A percentile compares a stretch with the other conserved stretches of the same genome.
These are phyloP conservation scores for Eospalax fontanierii DNA, from an alignment of 2,797 vertebrate species.

Conservation along the genomic window DNA sequence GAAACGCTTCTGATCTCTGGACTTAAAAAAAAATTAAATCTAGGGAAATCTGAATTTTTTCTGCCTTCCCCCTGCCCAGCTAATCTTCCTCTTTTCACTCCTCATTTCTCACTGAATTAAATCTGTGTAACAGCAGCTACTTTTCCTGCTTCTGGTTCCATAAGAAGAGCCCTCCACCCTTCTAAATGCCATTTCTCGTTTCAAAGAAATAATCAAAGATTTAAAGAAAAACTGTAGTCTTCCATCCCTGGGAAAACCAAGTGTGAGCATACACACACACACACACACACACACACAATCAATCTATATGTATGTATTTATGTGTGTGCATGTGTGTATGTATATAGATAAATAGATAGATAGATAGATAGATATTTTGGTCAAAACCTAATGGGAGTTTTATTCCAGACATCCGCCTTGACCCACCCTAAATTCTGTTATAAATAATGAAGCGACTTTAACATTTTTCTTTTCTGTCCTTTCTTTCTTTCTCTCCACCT, in stretches of 20 bases:
- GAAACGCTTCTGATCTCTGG: no score
- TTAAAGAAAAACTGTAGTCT: slow-evolving; percentile 27
- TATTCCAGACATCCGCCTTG: neutral
- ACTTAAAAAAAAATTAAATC: neutral
- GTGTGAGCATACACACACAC: accelerated
- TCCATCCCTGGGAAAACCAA: neutral
- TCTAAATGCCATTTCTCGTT: slow-evolving; percentile 38
- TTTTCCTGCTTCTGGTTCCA: slow-evolving; percentile 70
- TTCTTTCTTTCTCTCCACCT: neutral
- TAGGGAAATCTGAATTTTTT: neutral
- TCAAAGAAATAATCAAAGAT: neutral
- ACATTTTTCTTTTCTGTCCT: neutral
- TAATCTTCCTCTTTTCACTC: neutral
- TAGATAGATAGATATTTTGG: neutral
- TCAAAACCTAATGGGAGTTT: neutral
- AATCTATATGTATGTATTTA: no score
- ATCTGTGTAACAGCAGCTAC: neutral
- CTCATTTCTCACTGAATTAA: slow-evolving; percentile 14
- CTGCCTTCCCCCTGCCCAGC: no score
- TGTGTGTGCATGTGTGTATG: neutral
- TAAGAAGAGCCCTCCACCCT: slow-evolving; percentile 26
- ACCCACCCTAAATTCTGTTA: neutral
- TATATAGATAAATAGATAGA: no score
- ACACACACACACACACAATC: no score
- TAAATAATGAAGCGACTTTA: neutral